These are phyloP conservation scores for Tineola bisselliella DNA, from an alignment of 2,888 invertebrate genomes.

Conservation along the genomic window DNA sequence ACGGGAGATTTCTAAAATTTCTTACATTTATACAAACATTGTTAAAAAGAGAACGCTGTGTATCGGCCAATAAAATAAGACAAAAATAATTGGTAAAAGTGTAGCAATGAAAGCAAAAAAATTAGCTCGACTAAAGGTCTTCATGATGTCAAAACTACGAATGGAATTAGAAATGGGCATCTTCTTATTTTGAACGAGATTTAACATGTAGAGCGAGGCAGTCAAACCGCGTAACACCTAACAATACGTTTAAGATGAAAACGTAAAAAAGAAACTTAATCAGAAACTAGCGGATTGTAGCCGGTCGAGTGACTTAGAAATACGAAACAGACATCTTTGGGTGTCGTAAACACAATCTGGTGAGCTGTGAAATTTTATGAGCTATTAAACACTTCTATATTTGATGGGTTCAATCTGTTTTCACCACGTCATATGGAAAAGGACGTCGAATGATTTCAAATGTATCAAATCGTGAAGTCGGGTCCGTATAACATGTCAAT, in stretches of 20 bases:
- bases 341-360: constrained; percentile 37
- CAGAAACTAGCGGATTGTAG: constrained; percentile 22
- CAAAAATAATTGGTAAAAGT: not conserved
- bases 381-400: constrained; percentile 34
- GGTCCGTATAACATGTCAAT: no score
- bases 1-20: no score
- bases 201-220: not conserved
- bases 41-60: no score
- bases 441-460: not conserved
- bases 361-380: constrained; percentile 36
- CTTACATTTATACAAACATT: no score
- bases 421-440: not conserved
- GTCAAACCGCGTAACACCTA: not conserved
- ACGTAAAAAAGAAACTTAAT: constrained; percentile 41
- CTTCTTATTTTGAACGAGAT: not conserved
- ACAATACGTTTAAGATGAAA: not conserved
- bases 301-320: not conserved
- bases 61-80: no score
- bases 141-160: not conserved
- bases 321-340: constrained; percentile 19
- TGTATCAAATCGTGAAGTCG: no score
- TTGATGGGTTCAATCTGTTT: constrained; percentile 3
- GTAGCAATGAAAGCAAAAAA: not conserved
- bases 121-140: not conserved
- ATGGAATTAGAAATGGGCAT: not conserved